Percentiles rank a stretch among this genome's conserved stretches.
These are phyloP conservation scores for Acrocephalus arundinaceus DNA, from an alignment of 2,113 vertebrate species.

Conservation along the genomic window DNA sequence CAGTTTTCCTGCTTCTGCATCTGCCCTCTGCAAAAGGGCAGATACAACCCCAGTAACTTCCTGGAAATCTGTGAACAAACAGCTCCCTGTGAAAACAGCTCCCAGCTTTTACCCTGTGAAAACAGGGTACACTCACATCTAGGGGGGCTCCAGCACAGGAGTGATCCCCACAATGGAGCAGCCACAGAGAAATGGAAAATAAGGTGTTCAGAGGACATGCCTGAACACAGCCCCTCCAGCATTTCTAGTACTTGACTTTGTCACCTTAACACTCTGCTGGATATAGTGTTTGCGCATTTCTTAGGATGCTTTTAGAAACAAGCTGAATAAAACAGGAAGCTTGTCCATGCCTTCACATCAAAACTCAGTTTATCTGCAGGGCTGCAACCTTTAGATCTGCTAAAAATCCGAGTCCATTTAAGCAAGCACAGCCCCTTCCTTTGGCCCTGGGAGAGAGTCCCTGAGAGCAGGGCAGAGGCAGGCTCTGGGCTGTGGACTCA, in stretches of 20 bases:
- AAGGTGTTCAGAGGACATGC: not conserved
- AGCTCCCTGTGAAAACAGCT: too few relatives aligned
- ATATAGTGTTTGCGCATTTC: not conserved
- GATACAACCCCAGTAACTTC: not conserved
- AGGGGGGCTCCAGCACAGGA: not conserved
- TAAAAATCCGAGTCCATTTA: not conserved
- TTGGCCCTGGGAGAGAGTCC: not conserved
- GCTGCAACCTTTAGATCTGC: not conserved
- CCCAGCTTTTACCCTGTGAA: too few relatives aligned
- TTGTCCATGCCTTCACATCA: constrained; percentile 19
- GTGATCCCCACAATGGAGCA: not conserved
- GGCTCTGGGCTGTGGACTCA: not conserved
- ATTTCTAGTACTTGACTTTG: constrained; percentile 3
- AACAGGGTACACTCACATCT: not conserved
- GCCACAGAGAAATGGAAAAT: not conserved
- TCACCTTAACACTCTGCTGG: not conserved
- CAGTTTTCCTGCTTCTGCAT: not conserved
- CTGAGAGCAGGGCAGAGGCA: not conserved
- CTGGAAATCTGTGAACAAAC: not conserved
- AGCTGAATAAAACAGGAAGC: constrained; percentile 33
- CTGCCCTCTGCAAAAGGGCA: not conserved
- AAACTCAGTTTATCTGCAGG: not conserved
- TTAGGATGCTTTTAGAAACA: constrained; percentile 14
- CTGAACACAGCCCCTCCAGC: not conserved
- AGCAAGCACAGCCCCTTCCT: not conserved